Evolutionary conservation across 1,140 invertebrate species (phyloP).

Genomic region (Diorhabda elongata): DNA sequence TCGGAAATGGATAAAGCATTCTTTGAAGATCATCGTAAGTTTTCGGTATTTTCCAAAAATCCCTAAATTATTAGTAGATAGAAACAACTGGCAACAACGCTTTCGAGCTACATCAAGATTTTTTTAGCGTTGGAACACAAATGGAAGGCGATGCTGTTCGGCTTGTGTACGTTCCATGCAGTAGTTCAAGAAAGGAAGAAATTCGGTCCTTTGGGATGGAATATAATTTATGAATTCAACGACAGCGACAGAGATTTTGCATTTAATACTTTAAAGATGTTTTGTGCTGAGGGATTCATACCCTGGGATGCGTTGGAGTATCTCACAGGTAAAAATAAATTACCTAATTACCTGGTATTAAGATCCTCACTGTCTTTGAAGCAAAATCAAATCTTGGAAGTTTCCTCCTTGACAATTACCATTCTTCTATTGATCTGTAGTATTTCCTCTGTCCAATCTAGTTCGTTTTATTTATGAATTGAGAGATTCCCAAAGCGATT

Average conservation of each 20-base stretch:
- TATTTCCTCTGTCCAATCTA: no score
- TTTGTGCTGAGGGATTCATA: slow-evolving; percentile 64
- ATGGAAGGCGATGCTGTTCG: slow-evolving; percentile 76
- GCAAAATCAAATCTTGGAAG: no score
- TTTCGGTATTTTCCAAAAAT: neutral
- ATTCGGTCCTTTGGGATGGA: slow-evolving; percentile 87
- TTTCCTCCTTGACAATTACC: no score
- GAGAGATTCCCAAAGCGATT: no score
- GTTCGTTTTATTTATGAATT: no score
- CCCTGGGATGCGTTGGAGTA: slow-evolving; percentile 86
- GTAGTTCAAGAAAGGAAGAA: slow-evolving; percentile 85
- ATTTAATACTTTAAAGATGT: slow-evolving; percentile 79
- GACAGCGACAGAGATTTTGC: slow-evolving; percentile 85
- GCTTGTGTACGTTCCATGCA: slow-evolving; percentile 79
- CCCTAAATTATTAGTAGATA: no score
- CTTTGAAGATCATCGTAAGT: slow-evolving; percentile 73
- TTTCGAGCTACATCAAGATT: neutral
- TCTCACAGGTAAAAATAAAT: slow-evolving; percentile 60
- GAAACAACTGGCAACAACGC: no score
- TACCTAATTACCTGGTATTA: no score
- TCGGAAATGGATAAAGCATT: slow-evolving; percentile 72
- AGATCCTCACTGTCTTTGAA: no score
- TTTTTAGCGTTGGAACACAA: slow-evolving; percentile 61
- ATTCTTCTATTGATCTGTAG: no score
- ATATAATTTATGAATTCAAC: slow-evolving; percentile 86